Evolutionary conservation across 2,888 invertebrate species (phyloP), one percentile per base, ranked within the genome.

Genomic region (Drosophila robusta): DNA sequence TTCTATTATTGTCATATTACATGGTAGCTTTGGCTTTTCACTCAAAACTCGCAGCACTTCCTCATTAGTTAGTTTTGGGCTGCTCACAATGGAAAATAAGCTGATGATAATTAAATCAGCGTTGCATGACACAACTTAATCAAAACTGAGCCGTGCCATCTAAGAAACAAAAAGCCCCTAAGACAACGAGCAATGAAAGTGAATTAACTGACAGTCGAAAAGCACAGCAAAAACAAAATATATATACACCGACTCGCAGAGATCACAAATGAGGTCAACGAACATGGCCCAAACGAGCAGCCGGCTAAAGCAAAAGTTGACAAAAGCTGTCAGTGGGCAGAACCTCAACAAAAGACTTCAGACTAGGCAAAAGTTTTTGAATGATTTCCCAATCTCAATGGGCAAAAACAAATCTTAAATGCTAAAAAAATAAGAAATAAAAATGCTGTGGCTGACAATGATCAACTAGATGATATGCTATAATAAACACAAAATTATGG

Each of bases 61-160:
- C 83, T 84, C 83, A 87, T 84, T 85, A 82, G 82, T 74, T 63
- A 16, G 64, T 41, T 68, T 56, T 58, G 26, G 45, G 45, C 55
- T 64, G 47, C 42, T 57, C 72, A 83, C 81, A 81, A 87, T 84
- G 65, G 52, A 64, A 64, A 64, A 77, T 66, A 63, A 75, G 80
- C 58, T 74, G 66, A 71, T 74, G 67, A 87, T 84, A 84, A 87
- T 84, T 84, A 84, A 84, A 84, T 84, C 84, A 84, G 63, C 86
- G 88, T 84, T 84, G 84, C 84, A 84, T 87, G 84, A 87, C 84
- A 87, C 86, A 84, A 84, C 88, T 87, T 83, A 78, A 87, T 84
- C 88, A 87, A 88, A 87, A 85, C 77, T 72, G 56, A 72, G 85
- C 64, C 65, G 62, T 58, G 73, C 75, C 81, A 78, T 70, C 75